phyloP scores from a whole-genome alignment of 2,888 invertebrate species.

The Acrocyrtus sp. region DNA sequence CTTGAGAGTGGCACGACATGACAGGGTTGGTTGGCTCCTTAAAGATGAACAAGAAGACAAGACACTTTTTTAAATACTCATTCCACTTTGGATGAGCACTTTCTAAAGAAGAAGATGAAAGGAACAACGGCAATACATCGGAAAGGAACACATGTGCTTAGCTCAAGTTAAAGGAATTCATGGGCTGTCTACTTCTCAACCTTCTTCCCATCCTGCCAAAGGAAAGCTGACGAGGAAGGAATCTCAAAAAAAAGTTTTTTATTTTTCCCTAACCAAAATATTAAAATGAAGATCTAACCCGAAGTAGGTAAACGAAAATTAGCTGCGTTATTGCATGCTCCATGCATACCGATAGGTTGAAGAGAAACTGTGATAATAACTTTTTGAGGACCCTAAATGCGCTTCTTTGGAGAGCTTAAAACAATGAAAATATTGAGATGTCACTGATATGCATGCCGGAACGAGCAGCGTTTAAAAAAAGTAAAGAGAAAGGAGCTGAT shows the following conservation, averaged over 20 bases:
- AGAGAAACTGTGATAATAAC: too few relatives aligned
- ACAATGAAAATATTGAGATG: too few relatives aligned
- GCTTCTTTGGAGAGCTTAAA: too few relatives aligned
- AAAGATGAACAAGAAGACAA: too few relatives aligned
- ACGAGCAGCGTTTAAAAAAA: too few relatives aligned
- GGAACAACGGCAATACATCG: too few relatives aligned
- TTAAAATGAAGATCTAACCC: background rate
- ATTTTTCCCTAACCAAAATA: background rate
- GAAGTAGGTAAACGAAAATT: background rate
- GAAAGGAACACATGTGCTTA: constrained; percentile 48
- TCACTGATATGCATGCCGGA: too few relatives aligned
- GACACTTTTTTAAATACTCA: constrained; percentile 11
- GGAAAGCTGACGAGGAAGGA: constrained; percentile 44
- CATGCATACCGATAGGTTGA: too few relatives aligned
- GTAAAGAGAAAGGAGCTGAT: too few relatives aligned
- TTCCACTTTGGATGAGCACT: constrained; percentile 21
- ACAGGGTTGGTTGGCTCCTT: constrained; percentile 44
- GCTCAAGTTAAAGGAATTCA: too few relatives aligned
- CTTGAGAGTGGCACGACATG: constrained; percentile 43
- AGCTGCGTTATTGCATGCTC: background rate
- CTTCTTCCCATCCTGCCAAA: constrained; percentile 49
- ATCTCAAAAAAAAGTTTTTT: too few relatives aligned
- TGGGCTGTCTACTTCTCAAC: constrained; percentile 60
- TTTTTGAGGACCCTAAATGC: too few relatives aligned
- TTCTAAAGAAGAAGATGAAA: constrained; percentile 43